A percentile compares a stretch with the other conserved stretches of the same genome.
Conservation (phyloP, 2,888 invertebrate genomes). For the Pseudococcus longispinus region DNA sequence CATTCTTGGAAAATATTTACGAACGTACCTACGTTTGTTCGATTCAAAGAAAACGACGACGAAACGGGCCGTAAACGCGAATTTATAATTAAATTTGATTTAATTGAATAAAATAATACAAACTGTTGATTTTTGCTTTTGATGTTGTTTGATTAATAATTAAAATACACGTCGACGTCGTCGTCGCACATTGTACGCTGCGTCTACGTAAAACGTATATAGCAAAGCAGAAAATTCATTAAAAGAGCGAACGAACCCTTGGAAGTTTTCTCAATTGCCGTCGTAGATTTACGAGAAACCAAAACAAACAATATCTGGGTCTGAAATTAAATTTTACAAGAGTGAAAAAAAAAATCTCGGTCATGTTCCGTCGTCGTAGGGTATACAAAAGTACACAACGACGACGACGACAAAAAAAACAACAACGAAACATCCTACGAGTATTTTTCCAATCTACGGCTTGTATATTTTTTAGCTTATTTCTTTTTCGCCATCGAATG, state of each 20-base stretch:
- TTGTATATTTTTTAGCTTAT: not conserved
- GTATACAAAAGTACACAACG: not conserved
- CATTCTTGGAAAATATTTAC: not conserved
- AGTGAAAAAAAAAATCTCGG: not conserved
- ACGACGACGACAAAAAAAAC: no score
- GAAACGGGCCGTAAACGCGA: not conserved
- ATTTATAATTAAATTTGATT: slow-evolving; percentile 13
- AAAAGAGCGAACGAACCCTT: not conserved
- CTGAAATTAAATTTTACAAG: not conserved
- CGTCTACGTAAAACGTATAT: no score
- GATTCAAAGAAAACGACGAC: not conserved
- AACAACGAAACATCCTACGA: no score
- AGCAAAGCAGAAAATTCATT: not conserved
- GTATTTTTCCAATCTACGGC: not conserved
- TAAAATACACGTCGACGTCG: not conserved
- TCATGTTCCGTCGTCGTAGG: not conserved
- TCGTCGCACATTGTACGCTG: not conserved
- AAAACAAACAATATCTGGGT: slow-evolving; percentile 6
- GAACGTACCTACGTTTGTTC: not conserved
- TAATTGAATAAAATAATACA: slow-evolving; percentile 7
- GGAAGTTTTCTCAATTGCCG: not conserved
- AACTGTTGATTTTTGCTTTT: slow-evolving; percentile 2
- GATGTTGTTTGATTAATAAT: slow-evolving; percentile 5
- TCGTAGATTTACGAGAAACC: not conserved
- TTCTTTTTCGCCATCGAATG: not conserved